Conservation (phyloP, 1,140 invertebrate species). For the Nephotettix cincticeps region DNA sequence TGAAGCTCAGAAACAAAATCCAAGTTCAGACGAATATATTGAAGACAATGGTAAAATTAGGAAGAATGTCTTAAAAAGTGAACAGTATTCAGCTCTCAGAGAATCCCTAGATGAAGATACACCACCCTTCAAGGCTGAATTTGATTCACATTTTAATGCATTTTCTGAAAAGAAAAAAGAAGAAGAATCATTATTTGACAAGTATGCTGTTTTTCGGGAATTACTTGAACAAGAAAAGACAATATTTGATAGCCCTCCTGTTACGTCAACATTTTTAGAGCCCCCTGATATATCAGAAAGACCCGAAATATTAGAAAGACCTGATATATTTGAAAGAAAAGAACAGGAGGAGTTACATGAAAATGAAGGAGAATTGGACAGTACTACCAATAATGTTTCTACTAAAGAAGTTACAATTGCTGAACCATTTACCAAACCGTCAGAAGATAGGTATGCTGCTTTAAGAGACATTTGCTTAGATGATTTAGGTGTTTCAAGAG, state of each 20-base stretch:
- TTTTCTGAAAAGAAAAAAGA: conserved; percentile 38
- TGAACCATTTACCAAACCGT: conserved; percentile 31
- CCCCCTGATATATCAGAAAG: neutral
- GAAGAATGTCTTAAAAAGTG: conserved; percentile 33
- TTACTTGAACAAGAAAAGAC: conserved; percentile 67
- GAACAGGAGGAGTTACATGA: conserved; percentile 44
- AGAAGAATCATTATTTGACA: conserved; percentile 58
- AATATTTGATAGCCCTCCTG: neutral
- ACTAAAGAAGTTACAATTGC: conserved; percentile 49
- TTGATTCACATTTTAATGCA: conserved; percentile 63
- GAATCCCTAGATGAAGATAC: conserved; percentile 41
- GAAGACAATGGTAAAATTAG: conserved; percentile 39
- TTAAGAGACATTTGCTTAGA: conserved; percentile 66
- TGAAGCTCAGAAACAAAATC: conserved; percentile 34
- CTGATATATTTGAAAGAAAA: conserved; percentile 10
- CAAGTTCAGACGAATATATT: conserved; percentile 15
- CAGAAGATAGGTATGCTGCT: conserved; percentile 66
- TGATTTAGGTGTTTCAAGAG: conserved; percentile 47
- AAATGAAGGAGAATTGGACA: conserved; percentile 31
- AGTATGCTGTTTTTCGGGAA: conserved; percentile 84
- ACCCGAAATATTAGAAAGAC: neutral
- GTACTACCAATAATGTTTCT: conserved; percentile 36
- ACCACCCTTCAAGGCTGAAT: conserved; percentile 56
- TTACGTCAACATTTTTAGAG: neutral
- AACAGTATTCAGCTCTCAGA: conserved; percentile 38